Conservation (phyloP, 2,888 invertebrate species). For the Idaea dimidiata region DNA sequence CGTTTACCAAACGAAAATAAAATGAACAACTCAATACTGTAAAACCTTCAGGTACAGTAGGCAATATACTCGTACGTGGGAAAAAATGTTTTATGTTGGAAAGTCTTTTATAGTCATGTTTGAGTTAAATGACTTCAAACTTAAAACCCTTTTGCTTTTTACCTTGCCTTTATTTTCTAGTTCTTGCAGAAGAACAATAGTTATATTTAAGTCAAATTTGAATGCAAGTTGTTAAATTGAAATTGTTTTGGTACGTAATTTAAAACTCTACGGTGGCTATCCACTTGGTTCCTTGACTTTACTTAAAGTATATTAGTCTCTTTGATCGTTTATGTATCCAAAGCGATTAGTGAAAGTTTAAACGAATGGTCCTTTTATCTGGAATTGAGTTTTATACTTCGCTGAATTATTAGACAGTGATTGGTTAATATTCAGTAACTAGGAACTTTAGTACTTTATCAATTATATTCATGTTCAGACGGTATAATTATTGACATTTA, state of each 20-base stretch:
- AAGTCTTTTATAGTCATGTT: too few species aligned
- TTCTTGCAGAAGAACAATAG: too few species aligned
- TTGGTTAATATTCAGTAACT: neutral
- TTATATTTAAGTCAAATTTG: too few species aligned
- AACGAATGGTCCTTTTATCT: neutral
- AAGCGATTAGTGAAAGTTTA: neutral
- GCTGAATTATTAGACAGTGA: neutral
- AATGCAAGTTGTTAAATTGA: too few species aligned
- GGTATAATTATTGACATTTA: neutral
- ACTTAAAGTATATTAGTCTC: neutral
- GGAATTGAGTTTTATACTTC: neutral
- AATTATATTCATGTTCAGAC: neutral
- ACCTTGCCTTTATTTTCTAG: too few species aligned
- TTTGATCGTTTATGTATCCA: neutral
- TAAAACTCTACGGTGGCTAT: too few species aligned
- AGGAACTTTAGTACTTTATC: neutral
- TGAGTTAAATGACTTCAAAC: too few species aligned
- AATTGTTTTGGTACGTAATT: too few species aligned
- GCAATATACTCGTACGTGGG: too few species aligned
- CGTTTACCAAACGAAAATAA: slow-evolving; percentile 22
- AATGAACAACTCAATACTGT: slow-evolving; percentile 21
- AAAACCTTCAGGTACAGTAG: slow-evolving; percentile 11
- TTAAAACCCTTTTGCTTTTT: too few species aligned
- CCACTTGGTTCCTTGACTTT: neutral
- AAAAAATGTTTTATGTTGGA: too few species aligned